A percentile compares a stretch with the other conserved stretches of the same genome.
These are phyloP conservation scores for Limulus polyphemus DNA, from an alignment of 2,888 invertebrate genomes.

Conservation along the genomic window DNA sequence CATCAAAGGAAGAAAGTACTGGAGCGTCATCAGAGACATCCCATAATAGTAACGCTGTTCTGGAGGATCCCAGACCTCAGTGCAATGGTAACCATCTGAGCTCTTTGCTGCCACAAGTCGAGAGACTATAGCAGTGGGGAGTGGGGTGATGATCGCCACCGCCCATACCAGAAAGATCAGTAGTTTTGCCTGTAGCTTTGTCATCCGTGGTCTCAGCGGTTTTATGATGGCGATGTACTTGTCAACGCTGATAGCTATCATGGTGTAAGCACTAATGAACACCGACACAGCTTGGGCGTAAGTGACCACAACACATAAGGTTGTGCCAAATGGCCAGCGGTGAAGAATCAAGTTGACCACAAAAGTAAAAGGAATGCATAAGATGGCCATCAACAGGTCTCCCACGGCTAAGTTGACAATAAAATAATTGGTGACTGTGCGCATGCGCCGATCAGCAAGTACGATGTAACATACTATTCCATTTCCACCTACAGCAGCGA, in stretches of 20 bases:
- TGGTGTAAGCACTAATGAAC: slow-evolving; percentile 57
- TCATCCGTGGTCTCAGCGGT: slow-evolving; percentile 66
- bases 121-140: slow-evolving; percentile 68
- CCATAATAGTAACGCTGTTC: slow-evolving; percentile 48
- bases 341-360: slow-evolving; percentile 60
- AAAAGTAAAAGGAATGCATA: slow-evolving; percentile 84
- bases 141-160: slow-evolving; percentile 60
- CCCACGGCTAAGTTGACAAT: slow-evolving; percentile 72
- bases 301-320: slow-evolving; percentile 68
- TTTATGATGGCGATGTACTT: slow-evolving; percentile 81
- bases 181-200: slow-evolving; percentile 54
- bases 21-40: slow-evolving; percentile 60
- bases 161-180: slow-evolving; percentile 61
- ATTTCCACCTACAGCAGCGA: slow-evolving; percentile 40
- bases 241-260: slow-evolving; percentile 81
- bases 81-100: slow-evolving; percentile 42
- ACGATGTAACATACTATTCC: slow-evolving; percentile 70
- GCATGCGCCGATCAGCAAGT: slow-evolving; percentile 66
- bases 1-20: slow-evolving; percentile 66
- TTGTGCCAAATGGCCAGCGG: slow-evolving; percentile 76
- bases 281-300: slow-evolving; percentile 51
- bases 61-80: slow-evolving; percentile 44
- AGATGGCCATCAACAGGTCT: slow-evolving; percentile 75
- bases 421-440: slow-evolving; percentile 83
- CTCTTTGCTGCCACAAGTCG: slow-evolving; percentile 25